Evolutionary conservation across 1,140 invertebrate species (phyloP).

Genomic region (Campoletis sonorensis): DNA sequence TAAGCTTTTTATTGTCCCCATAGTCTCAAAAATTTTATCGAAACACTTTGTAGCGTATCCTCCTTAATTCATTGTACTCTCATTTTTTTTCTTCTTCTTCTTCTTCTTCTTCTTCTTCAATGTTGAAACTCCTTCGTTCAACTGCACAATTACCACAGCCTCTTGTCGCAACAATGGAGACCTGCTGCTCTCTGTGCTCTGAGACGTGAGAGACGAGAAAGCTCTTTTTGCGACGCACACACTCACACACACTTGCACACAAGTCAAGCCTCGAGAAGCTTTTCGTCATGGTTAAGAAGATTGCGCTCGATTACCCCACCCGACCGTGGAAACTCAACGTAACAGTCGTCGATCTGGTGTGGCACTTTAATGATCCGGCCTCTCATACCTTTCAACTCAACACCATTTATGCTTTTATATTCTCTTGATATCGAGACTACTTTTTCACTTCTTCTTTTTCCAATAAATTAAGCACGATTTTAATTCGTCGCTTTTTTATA

Average conservation of each 20-base stretch:
- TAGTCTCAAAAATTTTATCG: neutral
- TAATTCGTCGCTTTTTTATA: too few relatives aligned
- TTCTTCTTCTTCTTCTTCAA: slow-evolving; percentile 12
- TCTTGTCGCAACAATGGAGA: slow-evolving; percentile 36
- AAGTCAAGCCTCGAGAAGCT: neutral
- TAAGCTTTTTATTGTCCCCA: neutral
- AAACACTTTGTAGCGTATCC: slow-evolving; percentile 40
- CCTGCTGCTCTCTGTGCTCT: neutral
- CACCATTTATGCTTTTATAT: neutral
- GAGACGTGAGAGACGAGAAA: slow-evolving; percentile 18
- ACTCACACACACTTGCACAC: neutral
- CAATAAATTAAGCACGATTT: too few relatives aligned
- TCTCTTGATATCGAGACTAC: too few relatives aligned
- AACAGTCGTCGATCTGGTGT: slow-evolving; percentile 10
- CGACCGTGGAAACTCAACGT: slow-evolving; percentile 6
- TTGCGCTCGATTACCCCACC: slow-evolving; percentile 33
- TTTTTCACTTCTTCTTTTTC: too few relatives aligned
- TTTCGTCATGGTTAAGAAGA: slow-evolving; percentile 26
- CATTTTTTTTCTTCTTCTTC: slow-evolving; percentile 44
- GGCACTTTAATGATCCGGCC: slow-evolving; percentile 25
- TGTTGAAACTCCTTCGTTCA: slow-evolving; percentile 28
- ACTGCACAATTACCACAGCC: slow-evolving; percentile 56
- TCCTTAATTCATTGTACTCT: slow-evolving; percentile 46
- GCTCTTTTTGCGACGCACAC: slow-evolving; percentile 26
- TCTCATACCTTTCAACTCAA: slow-evolving; percentile 23